Percentiles rank a stretch among this genome's conserved stretches.
Evolutionary conservation across 2,888 invertebrate species (phyloP).

Genomic region (Odontothrips loti): DNA sequence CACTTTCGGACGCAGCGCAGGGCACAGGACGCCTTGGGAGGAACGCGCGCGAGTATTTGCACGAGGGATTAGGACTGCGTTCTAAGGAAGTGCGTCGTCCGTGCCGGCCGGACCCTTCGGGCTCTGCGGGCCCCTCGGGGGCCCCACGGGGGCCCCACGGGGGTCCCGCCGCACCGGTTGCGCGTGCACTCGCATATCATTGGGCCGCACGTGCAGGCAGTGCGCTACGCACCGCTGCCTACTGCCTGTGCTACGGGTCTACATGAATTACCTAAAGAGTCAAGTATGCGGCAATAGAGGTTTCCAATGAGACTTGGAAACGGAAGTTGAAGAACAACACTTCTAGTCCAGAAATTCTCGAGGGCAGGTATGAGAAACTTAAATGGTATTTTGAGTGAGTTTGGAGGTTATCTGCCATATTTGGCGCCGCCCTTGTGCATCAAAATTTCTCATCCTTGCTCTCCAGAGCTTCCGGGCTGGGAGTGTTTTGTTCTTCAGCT

Average conservation of each 20-base stretch:
- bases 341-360: too few species aligned
- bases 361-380: too few species aligned
- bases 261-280: too few species aligned
- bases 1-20: not conserved
- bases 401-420: too few species aligned
- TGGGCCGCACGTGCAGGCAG: slow-evolving; percentile 2
- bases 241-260: not conserved
- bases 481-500: too few species aligned
- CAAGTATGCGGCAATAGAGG: too few species aligned
- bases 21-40: not conserved
- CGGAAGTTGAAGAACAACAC: too few species aligned
- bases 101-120: not conserved
- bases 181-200: slow-evolving; percentile 1
- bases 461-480: too few species aligned
- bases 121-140: not conserved
- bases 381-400: too few species aligned
- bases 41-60: slow-evolving; percentile 3
- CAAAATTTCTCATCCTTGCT: too few species aligned
- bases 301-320: too few species aligned
- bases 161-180: not conserved
- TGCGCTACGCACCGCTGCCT: not conserved
- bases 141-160: not conserved
- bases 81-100: not conserved
- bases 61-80: slow-evolving; percentile 5
- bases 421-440: too few species aligned